phyloP scores from a whole-genome alignment of 2,888 invertebrate species.

The Hirtodrosophila histrioides region DNA sequence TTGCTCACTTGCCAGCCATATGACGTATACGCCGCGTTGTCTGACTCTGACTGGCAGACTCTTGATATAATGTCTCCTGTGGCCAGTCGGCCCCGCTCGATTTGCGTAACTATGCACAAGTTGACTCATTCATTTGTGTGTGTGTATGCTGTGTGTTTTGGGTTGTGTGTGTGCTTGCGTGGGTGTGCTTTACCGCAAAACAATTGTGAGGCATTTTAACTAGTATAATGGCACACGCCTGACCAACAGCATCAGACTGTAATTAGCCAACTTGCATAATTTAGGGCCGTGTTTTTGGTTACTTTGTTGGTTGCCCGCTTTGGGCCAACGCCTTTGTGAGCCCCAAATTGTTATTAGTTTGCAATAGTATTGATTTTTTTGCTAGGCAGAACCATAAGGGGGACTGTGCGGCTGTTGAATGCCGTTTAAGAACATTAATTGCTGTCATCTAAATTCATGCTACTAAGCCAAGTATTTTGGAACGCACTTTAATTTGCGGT shows the following conservation, averaged over 20 bases:
- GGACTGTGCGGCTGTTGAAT: slow-evolving; percentile 17
- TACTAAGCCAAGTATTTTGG: slow-evolving; percentile 32
- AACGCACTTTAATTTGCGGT: slow-evolving; percentile 56
- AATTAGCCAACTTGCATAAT: slow-evolving; percentile 71
- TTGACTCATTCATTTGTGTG: slow-evolving; percentile 57
- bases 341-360: slow-evolving; percentile 46
- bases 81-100: slow-evolving; percentile 57
- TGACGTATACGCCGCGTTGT: slow-evolving; percentile 67
- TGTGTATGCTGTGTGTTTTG: slow-evolving; percentile 14
- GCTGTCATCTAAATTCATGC: slow-evolving; percentile 62
- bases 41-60: slow-evolving; percentile 55
- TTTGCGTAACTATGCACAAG: slow-evolving; percentile 73
- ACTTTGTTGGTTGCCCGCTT: slow-evolving; percentile 19
- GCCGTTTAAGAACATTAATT: slow-evolving; percentile 55
- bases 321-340: slow-evolving; percentile 34
- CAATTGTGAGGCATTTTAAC: slow-evolving; percentile 48
- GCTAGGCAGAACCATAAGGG: neutral
- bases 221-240: slow-evolving; percentile 40
- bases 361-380: slow-evolving; percentile 66
- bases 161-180: slow-evolving; percentile 13
- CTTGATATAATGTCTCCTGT: slow-evolving; percentile 66
- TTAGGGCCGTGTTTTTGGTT: slow-evolving; percentile 40
- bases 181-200: slow-evolving; percentile 41
- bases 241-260: slow-evolving; percentile 56
- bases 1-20: slow-evolving; percentile 51